phyloP scores from a whole-genome alignment of 2,113 vertebrate genomes.

The Crotalus tigris region DNA sequence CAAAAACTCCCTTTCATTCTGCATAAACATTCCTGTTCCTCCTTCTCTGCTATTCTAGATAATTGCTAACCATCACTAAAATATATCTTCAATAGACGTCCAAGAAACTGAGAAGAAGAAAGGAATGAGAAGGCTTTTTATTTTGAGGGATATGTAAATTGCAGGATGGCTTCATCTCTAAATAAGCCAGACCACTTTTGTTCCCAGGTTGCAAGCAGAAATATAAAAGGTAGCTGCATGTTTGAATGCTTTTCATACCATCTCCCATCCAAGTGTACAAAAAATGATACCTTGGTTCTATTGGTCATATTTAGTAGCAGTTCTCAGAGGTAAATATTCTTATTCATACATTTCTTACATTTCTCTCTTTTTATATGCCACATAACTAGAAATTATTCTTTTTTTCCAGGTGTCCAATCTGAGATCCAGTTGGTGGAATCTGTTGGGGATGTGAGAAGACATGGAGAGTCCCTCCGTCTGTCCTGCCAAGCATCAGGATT shows the following conservation, averaged over 20 bases:
- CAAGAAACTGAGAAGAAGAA: neutral
- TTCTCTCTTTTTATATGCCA: neutral
- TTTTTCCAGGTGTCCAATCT: neutral
- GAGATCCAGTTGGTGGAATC: no score
- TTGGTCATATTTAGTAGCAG: neutral
- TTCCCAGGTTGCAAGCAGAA: neutral
- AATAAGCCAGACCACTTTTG: neutral
- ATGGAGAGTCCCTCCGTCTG: no score
- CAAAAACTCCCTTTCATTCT: neutral
- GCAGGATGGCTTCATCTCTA: neutral
- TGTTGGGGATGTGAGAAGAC: no score
- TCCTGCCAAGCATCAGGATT: no score
- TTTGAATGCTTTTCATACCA: no score
- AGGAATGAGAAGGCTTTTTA: neutral
- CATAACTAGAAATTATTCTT: neutral
- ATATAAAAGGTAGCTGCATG: neutral
- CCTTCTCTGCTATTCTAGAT: accelerated
- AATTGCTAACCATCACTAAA: neutral
- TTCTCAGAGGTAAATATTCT: neutral
- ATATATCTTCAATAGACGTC: neutral
- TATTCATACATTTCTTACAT: neutral
- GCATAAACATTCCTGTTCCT: neutral
- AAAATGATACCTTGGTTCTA: neutral
- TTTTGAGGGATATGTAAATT: neutral
- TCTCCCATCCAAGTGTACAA: no score